Percentiles rank a stretch among this genome's conserved stretches.
phyloP scores from a whole-genome alignment of 2,797 vertebrate genomes.

The Sebastes iracundus region DNA sequence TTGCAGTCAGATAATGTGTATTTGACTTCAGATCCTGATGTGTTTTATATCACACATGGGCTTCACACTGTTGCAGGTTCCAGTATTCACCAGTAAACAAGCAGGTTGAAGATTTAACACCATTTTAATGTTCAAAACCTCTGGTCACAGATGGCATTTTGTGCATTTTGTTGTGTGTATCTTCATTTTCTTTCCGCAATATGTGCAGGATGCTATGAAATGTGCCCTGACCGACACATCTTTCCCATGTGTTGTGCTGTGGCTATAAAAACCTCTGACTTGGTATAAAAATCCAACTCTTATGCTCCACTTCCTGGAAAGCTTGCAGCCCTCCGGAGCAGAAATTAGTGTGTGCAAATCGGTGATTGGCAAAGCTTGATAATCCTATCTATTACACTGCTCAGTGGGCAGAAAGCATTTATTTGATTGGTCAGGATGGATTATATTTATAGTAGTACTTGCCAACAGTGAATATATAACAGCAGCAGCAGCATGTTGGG shows the following conservation, averaged over 20 bases:
- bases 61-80: constrained; percentile 11
- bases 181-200: constrained; percentile 1
- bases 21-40: constrained; percentile 25
- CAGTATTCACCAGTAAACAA: neutral
- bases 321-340: constrained; percentile 9
- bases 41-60: neutral
- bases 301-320: constrained; percentile 44
- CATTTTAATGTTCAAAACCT: constrained; percentile 13
- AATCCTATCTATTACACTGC: constrained; percentile 58
- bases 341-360: constrained; percentile 47
- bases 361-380: constrained; percentile 55
- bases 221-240: neutral
- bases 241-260: constrained; percentile 16
- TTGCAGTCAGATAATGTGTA: constrained; percentile 7
- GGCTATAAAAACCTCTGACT: constrained; percentile 21
- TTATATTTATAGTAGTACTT: constrained; percentile 48
- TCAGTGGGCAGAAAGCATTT: constrained; percentile 56
- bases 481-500: constrained; percentile 6
- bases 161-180: neutral
- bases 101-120: neutral
- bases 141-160: constrained; percentile 29
- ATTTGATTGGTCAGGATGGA: constrained; percentile 57
- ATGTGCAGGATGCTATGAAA: neutral
- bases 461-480: constrained; percentile 22
- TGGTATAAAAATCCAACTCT: constrained; percentile 23